Evolutionary conservation across 2,113 vertebrate species (phyloP), one percentile per base, ranked within the genome.

Genomic region (Theristicus caerulescens): DNA sequence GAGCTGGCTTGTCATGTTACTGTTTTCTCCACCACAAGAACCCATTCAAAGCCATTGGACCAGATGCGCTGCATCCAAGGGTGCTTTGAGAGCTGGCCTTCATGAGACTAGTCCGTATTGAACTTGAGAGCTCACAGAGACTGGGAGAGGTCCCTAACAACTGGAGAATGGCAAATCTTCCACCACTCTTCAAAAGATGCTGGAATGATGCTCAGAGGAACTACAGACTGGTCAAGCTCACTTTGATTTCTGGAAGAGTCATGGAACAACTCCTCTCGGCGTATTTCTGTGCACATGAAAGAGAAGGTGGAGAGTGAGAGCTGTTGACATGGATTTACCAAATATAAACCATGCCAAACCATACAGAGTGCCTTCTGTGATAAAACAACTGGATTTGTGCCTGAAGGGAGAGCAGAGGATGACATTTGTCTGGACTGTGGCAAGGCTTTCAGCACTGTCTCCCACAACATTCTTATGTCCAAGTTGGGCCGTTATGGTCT

Each of bases 21-120:
- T 66, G 38, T 71, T 69, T 84, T 49, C 16, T 80, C 12, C 16
- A 25, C 26, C 47, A 18, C 26, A 32, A 54, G 9, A 66, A 66
- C 25, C 10, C 15, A 29, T 61, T 16, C 46, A 47, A 49, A 31
- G 38, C 21, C 7, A 6, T 13, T 83, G 38, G 46, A 59, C 34
- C 25, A 42, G 46, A 55, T 42, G 15, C 0, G 0, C 38, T 20
- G 16, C 13, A 21, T 67, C 40, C 0, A 4, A 62, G 31, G 1
- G 7, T 67, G 16, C 26, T 42, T 32, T 10, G 66, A 55, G n/a
- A 34, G 4, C 11, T 73, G 36, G 36, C 7, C n/a, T 69, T 51
- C 21, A 7, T 42, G 4, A 55, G 19, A 49, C 18, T 8, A 16
- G 21, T 76, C 40, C 31, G 27, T 80, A 5, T 55, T 29, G 34